Conservation (phyloP, 2,113 vertebrate genomes). For the Promerops cafer region DNA sequence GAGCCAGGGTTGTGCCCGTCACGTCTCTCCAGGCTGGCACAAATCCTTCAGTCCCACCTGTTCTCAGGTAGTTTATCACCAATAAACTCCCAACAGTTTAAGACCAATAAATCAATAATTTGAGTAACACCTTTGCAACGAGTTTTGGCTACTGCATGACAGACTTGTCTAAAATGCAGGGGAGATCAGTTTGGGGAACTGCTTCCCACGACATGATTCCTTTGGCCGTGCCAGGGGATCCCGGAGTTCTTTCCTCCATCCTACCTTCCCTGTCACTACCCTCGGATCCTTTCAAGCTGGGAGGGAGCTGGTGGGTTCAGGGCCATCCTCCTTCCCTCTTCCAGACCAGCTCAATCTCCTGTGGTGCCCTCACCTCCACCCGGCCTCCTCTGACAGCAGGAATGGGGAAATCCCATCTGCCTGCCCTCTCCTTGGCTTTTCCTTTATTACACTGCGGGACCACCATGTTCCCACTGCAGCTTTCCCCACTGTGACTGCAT, state of each 20-base stretch:
- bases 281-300: background rate
- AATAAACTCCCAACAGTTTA: background rate
- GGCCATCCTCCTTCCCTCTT: background rate
- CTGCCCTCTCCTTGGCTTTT: background rate
- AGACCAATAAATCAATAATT: background rate
- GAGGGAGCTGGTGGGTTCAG: background rate
- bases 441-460: background rate
- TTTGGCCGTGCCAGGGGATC: background rate
- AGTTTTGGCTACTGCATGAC: background rate
- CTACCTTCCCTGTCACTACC: rapidly evolving
- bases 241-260: rapidly evolving
- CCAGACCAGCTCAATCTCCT: background rate
- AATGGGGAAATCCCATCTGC: background rate
- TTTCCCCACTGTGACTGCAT: rapidly evolving
- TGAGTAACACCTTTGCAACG: rapidly evolving
- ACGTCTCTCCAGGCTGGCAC: rapidly evolving
- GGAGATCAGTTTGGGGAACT: background rate
- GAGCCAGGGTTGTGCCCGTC: background rate
- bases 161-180: background rate
- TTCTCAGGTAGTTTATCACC: background rate
- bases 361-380: too few species aligned
- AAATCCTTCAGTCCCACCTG: background rate
- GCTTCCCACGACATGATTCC: rapidly evolving
- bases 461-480: rapidly evolving
- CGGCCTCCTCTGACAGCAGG: background rate